Evolutionary conservation across 2,113 vertebrate genomes (phyloP), one percentile per base, ranked within the genome.

Genomic region (Antigone vipio): DNA sequence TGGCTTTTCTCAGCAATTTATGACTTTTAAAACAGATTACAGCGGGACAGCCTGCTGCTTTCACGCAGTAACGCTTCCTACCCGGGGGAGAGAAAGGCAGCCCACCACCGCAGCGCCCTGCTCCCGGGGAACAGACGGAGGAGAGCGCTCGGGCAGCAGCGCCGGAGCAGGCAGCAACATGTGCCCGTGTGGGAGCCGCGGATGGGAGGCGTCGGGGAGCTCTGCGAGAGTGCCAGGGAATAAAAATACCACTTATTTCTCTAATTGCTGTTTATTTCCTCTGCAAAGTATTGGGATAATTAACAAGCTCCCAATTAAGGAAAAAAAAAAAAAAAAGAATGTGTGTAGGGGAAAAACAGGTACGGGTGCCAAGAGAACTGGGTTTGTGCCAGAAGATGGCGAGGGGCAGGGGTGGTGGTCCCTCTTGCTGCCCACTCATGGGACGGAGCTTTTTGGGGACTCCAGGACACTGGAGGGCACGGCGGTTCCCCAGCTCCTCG

Each of bases 231-330:
- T 95, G 96, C 97, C 69, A 89, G 95, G 79, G 90, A 97, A 90
- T 89, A 91, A 96, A 97, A 97, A 97, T 76, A 80, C 86, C 89
- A 55, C 93, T 97, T 92, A 67, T 76, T 95, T 95, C 94, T 96
- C 93, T 97, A 95, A 97, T 97, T 97, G 97, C 95, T 98, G 94
- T 97, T 97, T 97, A 97, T 97, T 97, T 98, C 97, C 94, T 91
- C 90, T 38, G 93, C 81, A 53, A 97, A 96, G 96, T 91, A 95
- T 92, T 80, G 94, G 85, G 94, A 96, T 97, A 97, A 98, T 98
- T 97, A 97, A 96, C 55, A 80, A 97, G 94, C 91, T 97, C 77
- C 96, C 95, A 96, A 92, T 98, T 98, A 98, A 95, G 95, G 86
- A 90, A 95, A 97, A 96, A 77, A 29, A 53, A 89, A 91, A 95